phyloP scores from a whole-genome alignment of 1,140 invertebrate species.

The Trachymyrmex septentrionalis region DNA sequence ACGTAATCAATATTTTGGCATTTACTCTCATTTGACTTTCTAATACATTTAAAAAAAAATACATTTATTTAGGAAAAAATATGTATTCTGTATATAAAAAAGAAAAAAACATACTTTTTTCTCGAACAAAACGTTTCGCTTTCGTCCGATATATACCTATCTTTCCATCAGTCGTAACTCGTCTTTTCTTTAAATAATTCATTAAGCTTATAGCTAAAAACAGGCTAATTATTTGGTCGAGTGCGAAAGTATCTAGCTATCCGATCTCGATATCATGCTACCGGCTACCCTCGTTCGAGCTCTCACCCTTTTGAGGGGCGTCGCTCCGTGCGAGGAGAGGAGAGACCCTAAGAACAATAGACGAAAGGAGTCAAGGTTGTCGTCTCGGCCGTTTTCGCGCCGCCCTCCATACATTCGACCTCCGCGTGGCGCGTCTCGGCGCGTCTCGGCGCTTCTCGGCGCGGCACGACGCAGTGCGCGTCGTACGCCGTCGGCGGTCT shows the following conservation, averaged over 20 bases:
- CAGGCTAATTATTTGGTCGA: conserved; percentile 32
- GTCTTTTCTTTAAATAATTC: background rate
- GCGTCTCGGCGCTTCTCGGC: background rate
- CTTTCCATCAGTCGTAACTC: background rate
- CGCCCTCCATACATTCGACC: conserved; percentile 61
- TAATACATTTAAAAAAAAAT: background rate
- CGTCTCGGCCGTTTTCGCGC: conserved; percentile 64
- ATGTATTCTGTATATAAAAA: background rate
- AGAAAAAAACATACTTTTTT: background rate
- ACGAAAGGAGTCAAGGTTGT: conserved; percentile 75
- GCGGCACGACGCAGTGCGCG: conserved; percentile 17
- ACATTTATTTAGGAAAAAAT: background rate
- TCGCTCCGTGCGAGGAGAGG: conserved; percentile 44
- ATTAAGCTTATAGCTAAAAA: conserved; percentile 1
- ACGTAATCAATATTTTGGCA: background rate
- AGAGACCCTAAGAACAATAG: conserved; percentile 70
- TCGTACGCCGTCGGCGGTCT: conserved; percentile 45
- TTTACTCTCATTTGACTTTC: background rate
- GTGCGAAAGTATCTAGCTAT: background rate
- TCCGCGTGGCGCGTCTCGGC: conserved; percentile 31
- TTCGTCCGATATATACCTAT: background rate
- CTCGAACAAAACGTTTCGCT: background rate
- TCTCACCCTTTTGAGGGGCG: conserved; percentile 26
- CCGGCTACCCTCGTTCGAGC: conserved; percentile 41
- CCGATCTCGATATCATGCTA: conserved; percentile 21